Conservation (phyloP, 1,140 invertebrate species). For the Bombus fervidus region DNA sequence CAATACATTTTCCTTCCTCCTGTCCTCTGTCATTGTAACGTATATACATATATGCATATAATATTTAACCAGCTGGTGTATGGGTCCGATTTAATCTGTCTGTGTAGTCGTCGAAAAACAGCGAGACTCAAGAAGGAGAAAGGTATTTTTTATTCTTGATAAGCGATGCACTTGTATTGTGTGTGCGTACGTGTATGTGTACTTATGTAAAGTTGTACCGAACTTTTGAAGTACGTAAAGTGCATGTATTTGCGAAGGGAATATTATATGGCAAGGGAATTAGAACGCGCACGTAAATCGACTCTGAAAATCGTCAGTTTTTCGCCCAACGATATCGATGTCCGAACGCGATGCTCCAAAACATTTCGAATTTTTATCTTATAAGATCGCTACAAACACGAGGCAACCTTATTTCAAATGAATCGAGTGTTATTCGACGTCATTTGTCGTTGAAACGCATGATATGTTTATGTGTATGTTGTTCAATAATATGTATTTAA, state of each 20-base stretch:
- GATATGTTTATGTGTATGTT: conserved; percentile 16
- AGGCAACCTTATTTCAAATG: background rate
- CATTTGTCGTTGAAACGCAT: conserved; percentile 11
- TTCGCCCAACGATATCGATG: background rate
- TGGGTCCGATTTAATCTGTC: conserved; percentile 78
- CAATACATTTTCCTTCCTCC: background rate
- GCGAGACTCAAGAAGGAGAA: conserved; percentile 56
- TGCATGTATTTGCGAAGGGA: background rate
- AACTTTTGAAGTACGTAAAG: background rate
- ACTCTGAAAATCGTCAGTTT: conserved; percentile 1
- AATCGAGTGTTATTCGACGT: conserved; percentile 5
- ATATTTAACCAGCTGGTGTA: conserved; percentile 80
- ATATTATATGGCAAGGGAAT: background rate
- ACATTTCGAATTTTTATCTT: background rate
- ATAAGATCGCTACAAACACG: background rate
- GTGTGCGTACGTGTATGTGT: background rate
- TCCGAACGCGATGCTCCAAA: background rate
- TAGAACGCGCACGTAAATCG: background rate
- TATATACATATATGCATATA: conserved; percentile 15
- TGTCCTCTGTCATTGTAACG: conserved; percentile 62
- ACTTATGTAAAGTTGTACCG: background rate
- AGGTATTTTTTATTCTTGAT: conserved; percentile 28
- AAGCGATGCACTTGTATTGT: background rate
- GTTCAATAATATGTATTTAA: conserved; percentile 21
- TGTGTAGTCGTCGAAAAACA: conserved; percentile 68